A percentile compares a stretch with the other conserved stretches of the same genome.
These are phyloP conservation scores for Anneissia japonica DNA, from an alignment of 35 echinoderm and acorn worm species.

Conservation along the genomic window DNA sequence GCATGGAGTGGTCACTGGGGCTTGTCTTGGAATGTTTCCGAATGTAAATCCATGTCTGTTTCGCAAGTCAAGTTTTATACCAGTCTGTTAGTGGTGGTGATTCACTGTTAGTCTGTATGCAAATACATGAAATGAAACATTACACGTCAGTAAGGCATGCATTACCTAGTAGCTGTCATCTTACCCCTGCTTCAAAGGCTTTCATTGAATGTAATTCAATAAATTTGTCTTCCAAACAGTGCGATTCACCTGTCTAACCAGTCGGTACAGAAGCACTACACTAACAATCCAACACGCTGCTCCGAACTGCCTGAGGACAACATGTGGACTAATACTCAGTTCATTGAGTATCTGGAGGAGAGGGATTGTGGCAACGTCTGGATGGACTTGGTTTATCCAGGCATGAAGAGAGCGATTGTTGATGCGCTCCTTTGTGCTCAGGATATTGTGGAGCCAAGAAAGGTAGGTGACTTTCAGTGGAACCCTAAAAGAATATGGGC, in stretches of 20 bases:
- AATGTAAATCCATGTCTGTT: no score
- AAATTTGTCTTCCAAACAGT: constrained; percentile 12
- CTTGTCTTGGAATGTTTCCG: no score
- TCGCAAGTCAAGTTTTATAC: no score
- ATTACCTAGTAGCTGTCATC: no score
- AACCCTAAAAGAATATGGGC: no score
- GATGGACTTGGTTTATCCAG: constrained; percentile 73
- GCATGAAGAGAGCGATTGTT: constrained; percentile 94
- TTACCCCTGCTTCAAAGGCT: no score
- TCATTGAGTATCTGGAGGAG: constrained; percentile 61
- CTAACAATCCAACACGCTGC: constrained; percentile 41
- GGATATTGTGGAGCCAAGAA: constrained; percentile 68
- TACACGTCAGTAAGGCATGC: no score
- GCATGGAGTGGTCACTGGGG: no score
- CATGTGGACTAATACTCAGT: constrained; percentile 87
- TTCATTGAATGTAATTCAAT: no score
- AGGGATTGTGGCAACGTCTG: constrained; percentile 76
- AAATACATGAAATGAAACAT: no score
- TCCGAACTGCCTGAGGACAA: constrained; percentile 78
- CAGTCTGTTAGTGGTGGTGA: no score
- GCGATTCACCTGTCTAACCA: constrained; percentile 89
- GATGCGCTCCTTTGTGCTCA: constrained; percentile 65
- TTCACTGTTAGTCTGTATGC: no score
- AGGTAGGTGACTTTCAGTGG: constrained; percentile 48
- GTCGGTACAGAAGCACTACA: constrained; percentile 92